Conservation (phyloP, 2,113 vertebrate genomes). For the Charadrius vociferus region DNA sequence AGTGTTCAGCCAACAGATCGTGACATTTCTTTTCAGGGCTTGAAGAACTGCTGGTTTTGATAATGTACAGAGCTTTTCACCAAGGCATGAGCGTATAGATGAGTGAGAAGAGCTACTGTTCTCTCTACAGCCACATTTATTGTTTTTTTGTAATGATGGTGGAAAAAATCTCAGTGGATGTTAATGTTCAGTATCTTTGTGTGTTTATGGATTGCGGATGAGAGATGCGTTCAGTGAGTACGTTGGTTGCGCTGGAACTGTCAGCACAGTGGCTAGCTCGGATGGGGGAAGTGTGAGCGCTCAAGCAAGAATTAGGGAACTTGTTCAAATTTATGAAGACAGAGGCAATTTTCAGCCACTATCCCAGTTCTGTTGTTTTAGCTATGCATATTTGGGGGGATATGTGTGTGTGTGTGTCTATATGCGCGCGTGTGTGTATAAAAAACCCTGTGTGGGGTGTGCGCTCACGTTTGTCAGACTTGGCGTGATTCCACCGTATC, state of each 20-base stretch:
- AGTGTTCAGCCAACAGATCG: neutral
- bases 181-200: neutral
- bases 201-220: neutral
- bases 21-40: neutral
- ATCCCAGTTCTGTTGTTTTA: neutral
- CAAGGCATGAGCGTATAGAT: neutral
- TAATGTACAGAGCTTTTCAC: neutral
- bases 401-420: neutral
- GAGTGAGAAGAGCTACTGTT: neutral
- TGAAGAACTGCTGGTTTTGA: neutral
- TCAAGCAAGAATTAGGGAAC: neutral
- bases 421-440: accelerated
- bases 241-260: neutral
- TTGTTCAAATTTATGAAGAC: neutral
- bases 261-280: neutral
- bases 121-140: neutral
- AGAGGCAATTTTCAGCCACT: neutral
- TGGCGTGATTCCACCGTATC: neutral
- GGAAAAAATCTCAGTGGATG: neutral
- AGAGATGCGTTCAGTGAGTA: neutral
- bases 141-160: neutral
- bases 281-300: accelerated
- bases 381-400: neutral
- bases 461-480: neutral
- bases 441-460: accelerated